Evolutionary conservation across 2,888 invertebrate genomes (phyloP).

Genomic region (Drosophila pegasa): DNA sequence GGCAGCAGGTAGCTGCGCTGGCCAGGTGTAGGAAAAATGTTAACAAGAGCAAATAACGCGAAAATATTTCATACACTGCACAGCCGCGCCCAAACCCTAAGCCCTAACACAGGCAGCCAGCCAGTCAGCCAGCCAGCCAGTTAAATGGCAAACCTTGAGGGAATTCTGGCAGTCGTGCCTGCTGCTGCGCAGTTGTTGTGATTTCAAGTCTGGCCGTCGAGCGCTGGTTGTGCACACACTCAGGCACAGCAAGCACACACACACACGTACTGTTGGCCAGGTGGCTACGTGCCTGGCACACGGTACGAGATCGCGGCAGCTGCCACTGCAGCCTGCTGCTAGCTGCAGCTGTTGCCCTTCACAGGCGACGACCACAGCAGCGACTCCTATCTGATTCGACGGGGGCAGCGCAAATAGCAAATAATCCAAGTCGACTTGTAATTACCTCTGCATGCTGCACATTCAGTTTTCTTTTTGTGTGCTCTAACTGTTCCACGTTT

Average conservation of each 20-base stretch:
- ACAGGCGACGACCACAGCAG: conserved; percentile 24
- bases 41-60: conserved; percentile 67
- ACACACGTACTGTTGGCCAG: conserved; percentile 20
- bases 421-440: conserved; percentile 59
- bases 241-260: conserved; percentile 11
- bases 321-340: conserved; percentile 22
- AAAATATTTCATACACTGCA: conserved; percentile 66
- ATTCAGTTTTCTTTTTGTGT: conserved; percentile 46
- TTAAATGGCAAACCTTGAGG: conserved; percentile 68
- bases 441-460: conserved; percentile 75
- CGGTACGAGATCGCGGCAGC: conserved; percentile 44
- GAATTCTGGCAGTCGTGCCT: conserved; percentile 43
- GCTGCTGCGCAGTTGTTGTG: conserved; percentile 31
- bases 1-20: conserved; percentile 10
- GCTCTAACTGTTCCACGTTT: conserved; percentile 15
- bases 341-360: conserved; percentile 46
- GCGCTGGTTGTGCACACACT: conserved; percentile 44
- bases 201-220: conserved; percentile 49
- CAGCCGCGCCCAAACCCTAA: conserved; percentile 2
- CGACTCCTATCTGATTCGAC: conserved; percentile 48
- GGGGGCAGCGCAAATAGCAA: conserved; percentile 40
- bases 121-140: conserved; percentile 54
- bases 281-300: conserved; percentile 62
- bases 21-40: conserved; percentile 67
- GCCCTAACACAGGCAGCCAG: neutral